phyloP scores from a whole-genome alignment of 1,140 invertebrate species.

The Triops longicaudatus region DNA sequence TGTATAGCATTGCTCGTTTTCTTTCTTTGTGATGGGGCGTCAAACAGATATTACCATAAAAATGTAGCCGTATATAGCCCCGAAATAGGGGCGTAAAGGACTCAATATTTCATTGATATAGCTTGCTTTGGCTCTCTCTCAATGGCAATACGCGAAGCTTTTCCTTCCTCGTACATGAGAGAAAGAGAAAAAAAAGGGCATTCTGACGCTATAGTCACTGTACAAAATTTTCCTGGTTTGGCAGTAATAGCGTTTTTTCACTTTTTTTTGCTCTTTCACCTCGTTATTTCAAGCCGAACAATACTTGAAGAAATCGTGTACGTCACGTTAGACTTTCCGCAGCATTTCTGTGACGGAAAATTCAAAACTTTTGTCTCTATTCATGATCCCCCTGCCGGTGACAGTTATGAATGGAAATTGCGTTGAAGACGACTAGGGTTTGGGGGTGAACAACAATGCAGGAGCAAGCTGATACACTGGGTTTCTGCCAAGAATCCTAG shows the following conservation, averaged over 20 bases:
- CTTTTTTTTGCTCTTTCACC: neutral
- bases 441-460: neutral
- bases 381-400: neutral
- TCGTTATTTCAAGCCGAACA: neutral
- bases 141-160: neutral
- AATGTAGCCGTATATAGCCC: neutral
- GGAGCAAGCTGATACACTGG: slow-evolving; percentile 8
- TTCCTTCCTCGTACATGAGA: neutral
- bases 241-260: neutral
- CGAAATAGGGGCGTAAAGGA: slow-evolving; percentile 11
- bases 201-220: neutral
- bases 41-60: slow-evolving; percentile 9
- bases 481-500: neutral
- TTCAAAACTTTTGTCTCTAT: slow-evolving; percentile 4
- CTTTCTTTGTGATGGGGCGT: neutral
- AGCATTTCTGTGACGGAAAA: neutral
- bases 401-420: slow-evolving; percentile 15
- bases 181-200: neutral
- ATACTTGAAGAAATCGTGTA: neutral
- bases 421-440: neutral
- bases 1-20: neutral
- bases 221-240: neutral
- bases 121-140: slow-evolving; percentile 5
- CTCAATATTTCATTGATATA: slow-evolving; percentile 16
- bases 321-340: neutral